Conservation (phyloP, 2,888 invertebrate species). For the Galeruca laticollis region DNA sequence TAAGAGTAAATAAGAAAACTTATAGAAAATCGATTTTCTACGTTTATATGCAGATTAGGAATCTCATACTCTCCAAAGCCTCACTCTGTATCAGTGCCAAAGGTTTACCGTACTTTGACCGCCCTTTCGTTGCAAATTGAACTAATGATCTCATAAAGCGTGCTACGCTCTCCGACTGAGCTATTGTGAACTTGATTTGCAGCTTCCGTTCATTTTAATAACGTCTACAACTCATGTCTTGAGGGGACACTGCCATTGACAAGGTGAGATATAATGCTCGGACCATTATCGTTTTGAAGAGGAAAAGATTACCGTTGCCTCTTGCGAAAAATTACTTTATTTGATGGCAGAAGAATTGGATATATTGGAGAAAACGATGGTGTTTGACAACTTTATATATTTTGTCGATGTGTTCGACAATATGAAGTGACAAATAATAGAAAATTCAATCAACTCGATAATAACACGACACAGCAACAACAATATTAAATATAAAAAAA, state of each 20-base stretch:
- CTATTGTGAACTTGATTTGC: slow-evolving; percentile 51
- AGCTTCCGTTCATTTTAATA: slow-evolving; percentile 52
- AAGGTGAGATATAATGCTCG: slow-evolving; percentile 41
- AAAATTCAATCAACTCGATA: too few relatives aligned
- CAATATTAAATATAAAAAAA: too few relatives aligned
- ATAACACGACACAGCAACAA: too few relatives aligned
- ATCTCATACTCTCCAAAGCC: slow-evolving; percentile 8
- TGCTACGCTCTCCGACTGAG: slow-evolving; percentile 39
- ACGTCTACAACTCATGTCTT: slow-evolving; percentile 46
- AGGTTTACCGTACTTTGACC: slow-evolving; percentile 51
- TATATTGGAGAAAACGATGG: background rate
- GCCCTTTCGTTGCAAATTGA: slow-evolving; percentile 62
- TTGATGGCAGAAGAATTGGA: slow-evolving; percentile 4
- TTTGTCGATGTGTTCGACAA: background rate
- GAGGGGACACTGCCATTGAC: slow-evolving; percentile 45
- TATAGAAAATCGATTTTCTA: background rate
- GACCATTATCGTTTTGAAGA: slow-evolving; percentile 35
- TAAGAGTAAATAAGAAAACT: background rate
- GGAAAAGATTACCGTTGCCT: slow-evolving; percentile 27
- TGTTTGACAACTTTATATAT: slow-evolving; percentile 13
- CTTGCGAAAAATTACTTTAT: slow-evolving; percentile 32
- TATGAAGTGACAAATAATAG: background rate
- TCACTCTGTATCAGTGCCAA: slow-evolving; percentile 32
- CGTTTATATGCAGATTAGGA: slow-evolving; percentile 6
- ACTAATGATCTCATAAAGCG: slow-evolving; percentile 62